Conservation (phyloP, 37 sponge, comb jelly and placozoan species). For the Tethya wilhelma region DNA sequence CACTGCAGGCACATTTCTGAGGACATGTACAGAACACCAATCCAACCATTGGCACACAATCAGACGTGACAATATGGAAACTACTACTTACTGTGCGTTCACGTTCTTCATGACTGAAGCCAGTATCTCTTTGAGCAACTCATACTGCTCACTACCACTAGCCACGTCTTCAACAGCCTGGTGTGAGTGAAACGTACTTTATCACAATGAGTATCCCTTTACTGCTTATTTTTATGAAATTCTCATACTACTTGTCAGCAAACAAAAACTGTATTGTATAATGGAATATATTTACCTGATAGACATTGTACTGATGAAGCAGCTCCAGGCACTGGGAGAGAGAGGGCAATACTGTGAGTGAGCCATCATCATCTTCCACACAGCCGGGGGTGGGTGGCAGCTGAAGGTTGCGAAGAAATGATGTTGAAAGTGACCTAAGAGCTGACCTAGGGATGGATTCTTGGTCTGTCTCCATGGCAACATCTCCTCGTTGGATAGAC, state of each 20-base stretch:
- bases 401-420: too few species aligned
- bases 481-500: background rate
- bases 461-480: background rate
- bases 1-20: background rate
- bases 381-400: too few species aligned
- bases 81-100: background rate
- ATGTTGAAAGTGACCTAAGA: too few species aligned
- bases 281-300: constrained; percentile 37
- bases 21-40: background rate
- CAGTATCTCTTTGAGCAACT: background rate
- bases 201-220: background rate
- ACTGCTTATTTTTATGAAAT: too few species aligned
- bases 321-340: constrained; percentile 25
- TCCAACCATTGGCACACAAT: background rate
- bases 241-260: background rate
- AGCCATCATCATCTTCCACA: too few species aligned
- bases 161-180: constrained; percentile 33
- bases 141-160: constrained; percentile 14
- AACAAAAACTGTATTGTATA: background rate
- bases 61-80: background rate
- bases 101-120: background rate
- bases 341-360: background rate
- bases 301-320: constrained; percentile 20
- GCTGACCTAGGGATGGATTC: background rate
- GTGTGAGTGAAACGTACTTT: background rate